Conservation (phyloP, 2,797 vertebrate species). For the Oophaga sylvatica region DNA sequence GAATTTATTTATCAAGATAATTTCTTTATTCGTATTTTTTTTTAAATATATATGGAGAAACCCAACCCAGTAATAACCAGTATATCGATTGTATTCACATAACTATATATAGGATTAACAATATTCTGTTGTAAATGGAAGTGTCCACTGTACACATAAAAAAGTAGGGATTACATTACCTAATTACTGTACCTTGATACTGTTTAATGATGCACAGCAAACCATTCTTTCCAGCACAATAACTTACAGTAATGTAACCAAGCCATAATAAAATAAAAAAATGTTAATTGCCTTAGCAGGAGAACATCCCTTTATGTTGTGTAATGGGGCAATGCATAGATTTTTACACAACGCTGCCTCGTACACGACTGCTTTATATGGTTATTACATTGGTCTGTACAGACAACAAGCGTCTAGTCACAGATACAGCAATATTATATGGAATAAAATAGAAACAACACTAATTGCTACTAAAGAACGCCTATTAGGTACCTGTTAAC, state of each 20-base stretch:
- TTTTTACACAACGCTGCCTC: constrained; percentile 38
- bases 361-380: background rate
- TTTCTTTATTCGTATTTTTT: too few species aligned
- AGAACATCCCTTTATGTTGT: constrained; percentile 46
- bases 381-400: background rate
- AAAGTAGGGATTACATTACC: constrained; percentile 42
- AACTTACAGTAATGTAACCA: constrained; percentile 17
- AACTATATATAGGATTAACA: background rate
- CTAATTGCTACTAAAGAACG: background rate
- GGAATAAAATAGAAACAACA: background rate
- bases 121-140: background rate
- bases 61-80: too few species aligned
- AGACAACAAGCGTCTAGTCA: constrained; percentile 2
- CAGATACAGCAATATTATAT: background rate
- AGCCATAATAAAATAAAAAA: constrained; percentile 47
- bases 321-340: constrained; percentile 47
- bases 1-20: too few species aligned
- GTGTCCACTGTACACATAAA: constrained; percentile 5
- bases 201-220: constrained; percentile 42
- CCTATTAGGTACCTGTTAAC: background rate
- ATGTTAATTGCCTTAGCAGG: constrained; percentile 51
- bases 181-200: constrained; percentile 45
- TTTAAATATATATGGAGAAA: too few species aligned
- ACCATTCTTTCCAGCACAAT: constrained; percentile 16
- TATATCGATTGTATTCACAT: background rate